Base-by-base conservation (phyloP, 2,797 vertebrate species). In the Astyanax mexicanus region DNA sequence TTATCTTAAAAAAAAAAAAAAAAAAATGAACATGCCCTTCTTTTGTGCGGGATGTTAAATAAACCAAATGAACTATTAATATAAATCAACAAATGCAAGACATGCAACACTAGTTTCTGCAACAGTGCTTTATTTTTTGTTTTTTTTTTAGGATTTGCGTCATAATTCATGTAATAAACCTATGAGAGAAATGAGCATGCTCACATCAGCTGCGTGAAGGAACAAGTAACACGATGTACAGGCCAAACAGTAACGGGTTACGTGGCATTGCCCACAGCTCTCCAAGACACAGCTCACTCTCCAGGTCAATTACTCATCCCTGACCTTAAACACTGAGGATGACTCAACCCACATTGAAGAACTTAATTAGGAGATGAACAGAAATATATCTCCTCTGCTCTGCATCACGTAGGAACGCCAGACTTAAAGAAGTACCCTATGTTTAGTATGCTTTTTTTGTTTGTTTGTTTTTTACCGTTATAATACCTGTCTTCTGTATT, bases 381-480 rank as follows among this genome's bases (percentile, higher is more conserved):
- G 68, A 38, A 82, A 45, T 23, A 32, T 47, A 47, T 70, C 80
- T 79, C 55, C 85, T 80, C 67, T 83, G 86, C 75, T 85, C 76
- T 0, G 80, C 91, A 87, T 51, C 17, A 13, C 7, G 25, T 8
- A 51, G 49, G n/a, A 7, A 12, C 47, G 21, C 47, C 47, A 45
- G 15, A 13, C 3, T n/a, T 1, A n/a, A n/a, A n/a, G 44, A 3
- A 45, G 15, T 17, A 17, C 3, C 11, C 13, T 5, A 2, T 32
- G 5, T 32, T 32, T 32, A 32, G 29, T 2, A 2, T 2, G 29
- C n/a, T n/a, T n/a, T n/a, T n/a, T n/a, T n/a, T n/a, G n/a, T n/a
- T n/a, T n/a, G n/a, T n/a, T n/a, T n/a, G n/a, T n/a, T n/a, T n/a
- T n/a, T n/a, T n/a, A n/a, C n/a, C n/a, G n/a, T n/a, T n/a, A n/a